phyloP scores from a whole-genome alignment of 2,113 vertebrate genomes.

The Colossoma macropomum region DNA sequence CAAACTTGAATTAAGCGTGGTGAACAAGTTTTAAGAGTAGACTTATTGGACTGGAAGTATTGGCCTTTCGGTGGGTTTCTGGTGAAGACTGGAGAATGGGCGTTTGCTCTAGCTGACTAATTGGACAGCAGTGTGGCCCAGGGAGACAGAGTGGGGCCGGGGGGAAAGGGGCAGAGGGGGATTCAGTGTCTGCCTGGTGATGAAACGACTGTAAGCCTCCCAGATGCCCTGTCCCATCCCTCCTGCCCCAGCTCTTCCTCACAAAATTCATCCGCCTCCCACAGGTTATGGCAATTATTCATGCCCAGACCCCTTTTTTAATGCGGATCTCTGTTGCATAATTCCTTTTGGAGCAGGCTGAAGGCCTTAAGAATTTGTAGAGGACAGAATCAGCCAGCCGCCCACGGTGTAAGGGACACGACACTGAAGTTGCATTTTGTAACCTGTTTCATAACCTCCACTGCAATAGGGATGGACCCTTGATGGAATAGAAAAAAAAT shows the following conservation, averaged over 20 bases:
- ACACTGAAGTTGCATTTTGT: conserved; percentile 33
- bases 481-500: conserved; percentile 54
- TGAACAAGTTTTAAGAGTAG: conserved; percentile 49
- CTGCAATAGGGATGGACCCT: conserved; percentile 43
- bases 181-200: conserved; percentile 28
- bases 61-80: conserved; percentile 45
- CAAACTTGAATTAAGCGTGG: conserved; percentile 31
- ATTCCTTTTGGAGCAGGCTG: conserved; percentile 37
- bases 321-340: conserved; percentile 36
- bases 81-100: conserved; percentile 11
- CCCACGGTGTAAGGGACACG: neutral
- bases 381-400: conserved; percentile 8
- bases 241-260: conserved; percentile 56
- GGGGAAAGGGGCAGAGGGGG: conserved; percentile 25
- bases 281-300: conserved; percentile 59
- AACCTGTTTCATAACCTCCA: conserved; percentile 48
- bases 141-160: conserved; percentile 30
- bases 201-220: conserved; percentile 53
- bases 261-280: conserved; percentile 52
- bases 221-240: conserved; percentile 51
- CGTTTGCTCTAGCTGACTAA: conserved; percentile 35
- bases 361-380: conserved; percentile 40
- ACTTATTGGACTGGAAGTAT: conserved; percentile 56
- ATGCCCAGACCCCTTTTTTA: conserved; percentile 40
- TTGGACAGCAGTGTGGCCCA: conserved; percentile 28